Evolutionary conservation across 2,113 vertebrate species (phyloP).

Genomic region (Platysteira castanea): DNA sequence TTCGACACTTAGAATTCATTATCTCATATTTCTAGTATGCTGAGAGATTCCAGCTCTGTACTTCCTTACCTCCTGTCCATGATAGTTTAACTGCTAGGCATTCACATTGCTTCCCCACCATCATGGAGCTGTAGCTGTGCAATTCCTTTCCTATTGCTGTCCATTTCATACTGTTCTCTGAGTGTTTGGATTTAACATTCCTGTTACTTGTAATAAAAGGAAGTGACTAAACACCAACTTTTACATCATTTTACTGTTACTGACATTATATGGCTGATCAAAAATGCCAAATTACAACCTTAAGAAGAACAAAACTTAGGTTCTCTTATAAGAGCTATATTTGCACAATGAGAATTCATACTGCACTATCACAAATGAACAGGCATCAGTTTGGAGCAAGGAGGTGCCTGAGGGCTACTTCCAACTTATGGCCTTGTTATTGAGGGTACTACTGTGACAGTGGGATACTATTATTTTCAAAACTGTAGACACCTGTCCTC

Average conservation of each 20-base stretch:
- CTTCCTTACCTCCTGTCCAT: background rate
- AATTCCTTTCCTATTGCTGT: background rate
- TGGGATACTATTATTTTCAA: background rate
- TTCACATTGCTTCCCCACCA: background rate
- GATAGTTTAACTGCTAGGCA: background rate
- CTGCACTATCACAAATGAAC: background rate
- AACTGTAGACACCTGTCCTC: background rate
- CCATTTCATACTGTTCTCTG: background rate
- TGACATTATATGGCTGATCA: background rate
- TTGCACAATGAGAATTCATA: background rate
- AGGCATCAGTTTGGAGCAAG: background rate
- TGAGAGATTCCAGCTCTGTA: background rate
- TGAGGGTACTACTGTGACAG: background rate
- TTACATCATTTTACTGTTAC: background rate
- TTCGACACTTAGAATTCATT: background rate
- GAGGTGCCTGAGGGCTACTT: background rate
- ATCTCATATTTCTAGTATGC: background rate
- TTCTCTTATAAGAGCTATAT: background rate
- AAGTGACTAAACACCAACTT: background rate
- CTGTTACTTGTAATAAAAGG: background rate
- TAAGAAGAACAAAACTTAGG: background rate
- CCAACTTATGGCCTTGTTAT: background rate
- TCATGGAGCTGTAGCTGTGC: accelerated
- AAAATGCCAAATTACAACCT: background rate
- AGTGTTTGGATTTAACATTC: background rate